These are phyloP conservation scores for Coptodon bakossiorum DNA, from an alignment of 2,113 vertebrate genomes.

Conservation along the genomic window DNA sequence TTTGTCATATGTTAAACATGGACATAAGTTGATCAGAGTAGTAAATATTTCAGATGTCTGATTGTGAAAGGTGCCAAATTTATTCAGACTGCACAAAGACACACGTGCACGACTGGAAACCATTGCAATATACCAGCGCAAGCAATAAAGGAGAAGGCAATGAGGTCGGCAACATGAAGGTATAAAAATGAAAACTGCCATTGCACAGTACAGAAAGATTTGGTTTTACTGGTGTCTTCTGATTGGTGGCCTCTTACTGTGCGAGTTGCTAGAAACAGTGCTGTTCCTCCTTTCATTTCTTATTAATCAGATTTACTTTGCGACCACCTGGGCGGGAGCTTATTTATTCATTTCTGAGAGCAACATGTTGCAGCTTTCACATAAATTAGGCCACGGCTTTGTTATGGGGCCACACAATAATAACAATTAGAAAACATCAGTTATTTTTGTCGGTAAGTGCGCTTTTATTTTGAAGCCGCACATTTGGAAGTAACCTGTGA, in stretches of 20 bases:
- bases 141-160: neutral
- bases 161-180: neutral
- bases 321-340: neutral
- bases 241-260: neutral
- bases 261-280: neutral
- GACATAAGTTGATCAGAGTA: neutral
- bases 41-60: neutral
- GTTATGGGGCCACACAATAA: neutral
- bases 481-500: neutral
- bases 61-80: neutral
- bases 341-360: neutral
- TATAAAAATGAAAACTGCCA: neutral
- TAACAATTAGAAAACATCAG: neutral
- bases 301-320: neutral
- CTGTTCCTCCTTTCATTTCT: neutral
- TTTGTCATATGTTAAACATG: neutral
- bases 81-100: neutral
- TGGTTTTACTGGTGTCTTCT: neutral
- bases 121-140: neutral
- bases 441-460: neutral
- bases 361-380: neutral
- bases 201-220: neutral
- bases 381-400: neutral
- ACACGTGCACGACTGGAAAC: neutral
- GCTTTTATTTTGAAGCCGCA: neutral